Percentiles rank a stretch among this genome's conserved stretches.
phyloP scores from a whole-genome alignment of 2,888 invertebrate genomes.

The Scaptomyza caliginosa region DNA sequence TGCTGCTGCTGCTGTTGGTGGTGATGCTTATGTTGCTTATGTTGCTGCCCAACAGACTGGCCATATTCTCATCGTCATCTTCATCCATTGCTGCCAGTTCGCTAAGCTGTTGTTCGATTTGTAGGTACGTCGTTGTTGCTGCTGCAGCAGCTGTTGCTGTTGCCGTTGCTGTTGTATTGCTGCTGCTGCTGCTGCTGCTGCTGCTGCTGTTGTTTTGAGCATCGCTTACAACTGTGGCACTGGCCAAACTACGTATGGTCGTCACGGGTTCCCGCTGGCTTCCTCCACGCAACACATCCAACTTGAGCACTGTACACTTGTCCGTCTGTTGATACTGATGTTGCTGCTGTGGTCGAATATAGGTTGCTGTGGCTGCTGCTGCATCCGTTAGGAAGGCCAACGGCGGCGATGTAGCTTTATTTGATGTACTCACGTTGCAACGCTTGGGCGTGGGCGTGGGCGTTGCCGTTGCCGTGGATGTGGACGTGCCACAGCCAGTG shows the following conservation, averaged over 20 bases:
- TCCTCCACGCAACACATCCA: conserved; percentile 72
- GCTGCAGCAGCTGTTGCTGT: conserved; percentile 22
- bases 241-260: conserved; percentile 44
- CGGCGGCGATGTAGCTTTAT: conserved; percentile 81
- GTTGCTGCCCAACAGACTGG: conserved; percentile 51
- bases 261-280: conserved; percentile 50
- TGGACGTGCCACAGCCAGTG: not conserved
- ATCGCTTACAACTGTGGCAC: conserved; percentile 16
- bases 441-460: conserved; percentile 25
- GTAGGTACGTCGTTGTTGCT: conserved; percentile 66
- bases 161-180: conserved; percentile 23
- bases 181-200: conserved; percentile 10
- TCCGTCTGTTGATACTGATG: conserved; percentile 83
- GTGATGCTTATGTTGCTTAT: conserved; percentile 16
- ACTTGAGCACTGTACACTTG: conserved; percentile 81
- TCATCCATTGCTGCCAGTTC: conserved; percentile 62
- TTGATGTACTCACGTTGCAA: conserved; percentile 70
- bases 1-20: conserved; percentile 25
- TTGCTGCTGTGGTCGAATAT: conserved; percentile 80
- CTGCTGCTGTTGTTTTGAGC: conserved; percentile 11
- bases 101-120: conserved; percentile 70
- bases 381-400: conserved; percentile 63
- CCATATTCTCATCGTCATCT: conserved; percentile 60
- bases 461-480: no score
- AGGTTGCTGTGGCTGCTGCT: conserved; percentile 18